Evolutionary conservation across 2,797 vertebrate species (phyloP).

Genomic region (Potorous gilbertii): DNA sequence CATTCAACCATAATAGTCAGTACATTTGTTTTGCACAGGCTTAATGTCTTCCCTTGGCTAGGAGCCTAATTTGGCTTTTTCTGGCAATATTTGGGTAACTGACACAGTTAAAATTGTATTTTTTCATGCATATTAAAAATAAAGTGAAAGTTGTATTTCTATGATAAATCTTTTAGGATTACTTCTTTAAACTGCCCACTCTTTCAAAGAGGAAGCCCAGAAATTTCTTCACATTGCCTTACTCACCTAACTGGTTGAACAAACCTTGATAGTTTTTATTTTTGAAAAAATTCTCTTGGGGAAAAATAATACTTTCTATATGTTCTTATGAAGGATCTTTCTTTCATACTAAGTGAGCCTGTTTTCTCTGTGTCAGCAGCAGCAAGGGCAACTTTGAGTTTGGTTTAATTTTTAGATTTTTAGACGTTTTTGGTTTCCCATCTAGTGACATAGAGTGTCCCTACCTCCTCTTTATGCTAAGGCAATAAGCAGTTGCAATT

Average conservation of each 20-base stretch:
- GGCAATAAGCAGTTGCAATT: rapidly evolving
- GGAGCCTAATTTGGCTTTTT: not conserved
- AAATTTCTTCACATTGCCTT: not conserved
- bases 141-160: not conserved
- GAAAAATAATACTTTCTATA: not conserved
- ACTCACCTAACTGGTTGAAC: not conserved
- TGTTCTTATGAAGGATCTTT: not conserved
- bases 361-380: not conserved
- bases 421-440: not conserved
- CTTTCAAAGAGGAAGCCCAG: not conserved
- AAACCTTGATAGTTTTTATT: not conserved
- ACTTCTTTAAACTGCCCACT: not conserved
- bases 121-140: not conserved
- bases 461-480: rapidly evolving
- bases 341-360: not conserved
- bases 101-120: not conserved
- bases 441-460: no score
- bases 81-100: not conserved
- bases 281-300: not conserved
- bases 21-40: not conserved
- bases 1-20: not conserved
- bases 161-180: not conserved
- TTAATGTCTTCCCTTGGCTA: not conserved
- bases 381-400: not conserved
- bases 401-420: not conserved